These are phyloP conservation scores for Diorhabda elongata DNA, from an alignment of 1,140 invertebrate species.

Conservation along the genomic window DNA sequence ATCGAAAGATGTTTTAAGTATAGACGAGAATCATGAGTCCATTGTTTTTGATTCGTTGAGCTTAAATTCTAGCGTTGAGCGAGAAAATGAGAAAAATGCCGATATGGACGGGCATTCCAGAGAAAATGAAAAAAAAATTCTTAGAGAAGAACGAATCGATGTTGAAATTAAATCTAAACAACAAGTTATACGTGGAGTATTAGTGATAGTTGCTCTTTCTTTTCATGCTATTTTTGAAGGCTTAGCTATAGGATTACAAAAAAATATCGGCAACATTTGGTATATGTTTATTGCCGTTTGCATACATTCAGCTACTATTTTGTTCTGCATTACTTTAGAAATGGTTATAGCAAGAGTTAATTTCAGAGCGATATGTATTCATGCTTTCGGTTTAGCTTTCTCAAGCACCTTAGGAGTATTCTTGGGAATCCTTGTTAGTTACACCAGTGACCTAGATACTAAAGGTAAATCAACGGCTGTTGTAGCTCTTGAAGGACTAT, in stretches of 20 bases:
- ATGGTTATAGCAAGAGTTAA: constrained; percentile 62
- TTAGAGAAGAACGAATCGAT: constrained; percentile 6
- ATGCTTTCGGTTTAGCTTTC: constrained; percentile 59
- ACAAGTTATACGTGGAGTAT: constrained; percentile 54
- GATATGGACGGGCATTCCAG: background rate
- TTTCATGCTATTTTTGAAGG: constrained; percentile 81
- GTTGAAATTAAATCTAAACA: constrained; percentile 34
- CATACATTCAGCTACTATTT: constrained; percentile 72
- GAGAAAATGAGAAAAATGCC: constrained; percentile 10
- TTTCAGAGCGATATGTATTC: constrained; percentile 55
- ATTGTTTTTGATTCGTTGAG: constrained; percentile 16
- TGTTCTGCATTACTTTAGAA: constrained; percentile 66
- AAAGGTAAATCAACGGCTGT: constrained; percentile 39
- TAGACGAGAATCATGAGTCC: constrained; percentile 10
- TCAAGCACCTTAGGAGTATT: constrained; percentile 68
- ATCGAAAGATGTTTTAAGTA: background rate
- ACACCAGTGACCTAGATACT: constrained; percentile 36
- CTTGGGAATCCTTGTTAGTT: constrained; percentile 51
- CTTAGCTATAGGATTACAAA: constrained; percentile 72
- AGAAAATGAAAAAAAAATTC: background rate
- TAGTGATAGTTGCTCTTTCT: constrained; percentile 71
- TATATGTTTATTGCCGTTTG: constrained; percentile 69
- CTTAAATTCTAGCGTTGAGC: constrained; percentile 6
- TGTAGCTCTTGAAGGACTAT: constrained; percentile 44
- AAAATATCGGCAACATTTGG: constrained; percentile 56